A percentile compares a stretch with the other conserved stretches of the same genome.
Conservation (phyloP, 2,888 invertebrate species). For the Philaethria dido region DNA sequence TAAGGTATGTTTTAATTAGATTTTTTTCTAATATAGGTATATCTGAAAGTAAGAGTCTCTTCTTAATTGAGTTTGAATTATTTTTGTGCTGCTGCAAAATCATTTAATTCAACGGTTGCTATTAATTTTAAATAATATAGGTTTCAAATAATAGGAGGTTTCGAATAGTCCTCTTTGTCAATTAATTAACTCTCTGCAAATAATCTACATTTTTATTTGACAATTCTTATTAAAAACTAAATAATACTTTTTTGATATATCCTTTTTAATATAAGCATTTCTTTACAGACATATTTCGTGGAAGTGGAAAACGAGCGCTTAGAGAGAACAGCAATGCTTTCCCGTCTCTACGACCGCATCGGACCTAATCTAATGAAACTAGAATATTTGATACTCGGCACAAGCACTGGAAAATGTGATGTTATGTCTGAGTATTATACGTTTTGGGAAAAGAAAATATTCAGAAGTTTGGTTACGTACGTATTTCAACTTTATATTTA, state of each 20-base stretch:
- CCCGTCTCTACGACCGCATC: constrained; percentile 90
- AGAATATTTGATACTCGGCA: constrained; percentile 92
- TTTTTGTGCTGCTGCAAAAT: too few relatives aligned
- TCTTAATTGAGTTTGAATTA: too few relatives aligned
- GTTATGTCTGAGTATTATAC: constrained; percentile 91
- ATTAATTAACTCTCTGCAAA: too few relatives aligned
- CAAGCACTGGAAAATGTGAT: constrained; percentile 88
- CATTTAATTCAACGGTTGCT: too few relatives aligned
- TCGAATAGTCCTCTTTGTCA: too few relatives aligned
- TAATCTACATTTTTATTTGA: too few relatives aligned
- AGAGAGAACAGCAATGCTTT: constrained; percentile 86
- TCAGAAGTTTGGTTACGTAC: constrained; percentile 71
- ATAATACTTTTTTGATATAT: not conserved
- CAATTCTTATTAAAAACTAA: too few relatives aligned
- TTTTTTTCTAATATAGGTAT: not conserved
- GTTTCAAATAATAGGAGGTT: too few relatives aligned
- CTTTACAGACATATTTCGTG: constrained; percentile 86
- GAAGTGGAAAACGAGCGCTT: constrained; percentile 87
- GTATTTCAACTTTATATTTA: constrained; percentile 42
- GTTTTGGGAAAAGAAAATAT: constrained; percentile 92
- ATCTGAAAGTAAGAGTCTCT: too few relatives aligned
- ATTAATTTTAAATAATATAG: too few relatives aligned
- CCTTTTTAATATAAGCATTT: not conserved
- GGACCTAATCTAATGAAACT: constrained; percentile 93
- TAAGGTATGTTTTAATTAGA: constrained; percentile 64